These are phyloP conservation scores for Camponotus vicinus DNA, from an alignment of 1,140 invertebrate species.

Conservation along the genomic window DNA sequence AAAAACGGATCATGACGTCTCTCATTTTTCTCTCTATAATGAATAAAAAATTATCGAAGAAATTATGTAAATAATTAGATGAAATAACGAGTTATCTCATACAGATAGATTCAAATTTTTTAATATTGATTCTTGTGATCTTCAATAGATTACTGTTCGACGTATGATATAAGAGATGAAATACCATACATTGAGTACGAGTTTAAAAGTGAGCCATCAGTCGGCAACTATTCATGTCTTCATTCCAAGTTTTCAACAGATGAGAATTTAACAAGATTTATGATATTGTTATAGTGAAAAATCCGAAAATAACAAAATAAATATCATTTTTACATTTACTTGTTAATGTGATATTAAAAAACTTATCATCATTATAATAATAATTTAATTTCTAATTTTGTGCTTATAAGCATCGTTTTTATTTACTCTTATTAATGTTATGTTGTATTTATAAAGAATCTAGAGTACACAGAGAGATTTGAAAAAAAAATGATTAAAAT, in stretches of 20 bases:
- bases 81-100: background rate
- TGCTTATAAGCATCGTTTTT: background rate
- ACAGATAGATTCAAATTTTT: background rate
- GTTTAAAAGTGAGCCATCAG: background rate
- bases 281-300: background rate
- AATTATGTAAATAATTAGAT: background rate
- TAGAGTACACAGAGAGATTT: background rate
- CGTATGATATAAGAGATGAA: background rate
- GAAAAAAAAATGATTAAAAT: background rate
- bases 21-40: too few species aligned
- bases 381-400: background rate
- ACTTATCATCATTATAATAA: slow-evolving; percentile 10
- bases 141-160: slow-evolving; percentile 26
- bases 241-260: slow-evolving; percentile 7
- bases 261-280: background rate
- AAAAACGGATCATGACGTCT: too few species aligned
- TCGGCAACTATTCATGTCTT: background rate
- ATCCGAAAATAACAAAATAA: slow-evolving; percentile 13
- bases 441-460: background rate
- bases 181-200: background rate
- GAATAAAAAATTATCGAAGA: background rate
- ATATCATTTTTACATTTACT: background rate
- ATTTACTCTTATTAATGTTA: background rate
- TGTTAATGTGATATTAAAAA: background rate
- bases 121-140: background rate